Base-by-base conservation (phyloP, 2,888 invertebrate genomes). In the Noctua pronuba region DNA sequence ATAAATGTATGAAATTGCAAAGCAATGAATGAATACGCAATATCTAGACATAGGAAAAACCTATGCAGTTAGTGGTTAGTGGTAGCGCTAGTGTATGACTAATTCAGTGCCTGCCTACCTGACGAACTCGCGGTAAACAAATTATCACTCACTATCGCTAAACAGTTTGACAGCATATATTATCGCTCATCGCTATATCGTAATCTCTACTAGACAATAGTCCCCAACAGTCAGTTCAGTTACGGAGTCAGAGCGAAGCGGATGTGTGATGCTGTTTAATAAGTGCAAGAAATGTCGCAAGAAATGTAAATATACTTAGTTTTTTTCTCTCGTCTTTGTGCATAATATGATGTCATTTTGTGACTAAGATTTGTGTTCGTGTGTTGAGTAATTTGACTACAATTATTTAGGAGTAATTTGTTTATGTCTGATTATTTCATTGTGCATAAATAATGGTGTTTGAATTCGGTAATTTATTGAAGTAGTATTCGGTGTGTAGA, bases 261-360 rank as follows among this genome's bases (percentile, higher is more conserved):
- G 55, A 13, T 8, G 82, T 58, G 64, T 55, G 60, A 95, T 96
- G 96, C 92, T 96, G 82, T 95, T 96, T 79, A 94, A 94, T 87
- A 95, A 94, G 89, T 96, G 96, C 91, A 94, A 93, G 77, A 94
- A 93, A 88, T 95, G 96, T 81, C 92, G 95, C 16, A 94, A 88
- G 75, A 95, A 95, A 92, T 93, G 96, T 96, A 95, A 95, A 88
- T 94, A 91, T 88, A 28, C 5, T 0, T 55, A 55, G 35, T 73
- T 28, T 38, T 46, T 58, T 86, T 79, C 67, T 38, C 73, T 77
- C 84, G 72, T 52, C 2, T 79, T 72, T 38, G 18, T 84, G 18
- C 10, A 28, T 58, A n/a, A 28, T 16, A n/a, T 80, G 46, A 65
- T 35, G 67, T 81, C 28, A 71, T 62, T 44, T 24, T 70, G 35